phyloP scores from a whole-genome alignment of 2,113 vertebrate genomes.

The Corvus cornix region DNA sequence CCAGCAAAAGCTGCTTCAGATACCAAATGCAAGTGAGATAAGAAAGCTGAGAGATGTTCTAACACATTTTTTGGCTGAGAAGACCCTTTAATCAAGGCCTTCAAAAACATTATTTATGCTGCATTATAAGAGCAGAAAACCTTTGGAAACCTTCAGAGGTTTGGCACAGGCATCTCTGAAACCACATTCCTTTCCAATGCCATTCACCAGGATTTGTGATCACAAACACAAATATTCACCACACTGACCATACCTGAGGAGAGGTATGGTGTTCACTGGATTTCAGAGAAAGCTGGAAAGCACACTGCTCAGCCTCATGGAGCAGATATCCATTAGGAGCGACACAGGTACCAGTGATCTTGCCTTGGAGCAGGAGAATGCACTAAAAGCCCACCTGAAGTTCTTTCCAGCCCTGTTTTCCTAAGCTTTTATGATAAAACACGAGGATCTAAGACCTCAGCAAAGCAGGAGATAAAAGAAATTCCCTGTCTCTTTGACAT shows the following conservation, averaged over 20 bases:
- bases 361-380: conserved; percentile 5
- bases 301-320: not conserved
- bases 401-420: not conserved
- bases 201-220: not conserved
- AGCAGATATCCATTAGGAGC: not conserved
- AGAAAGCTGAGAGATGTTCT: not conserved
- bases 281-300: not conserved
- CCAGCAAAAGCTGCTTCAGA: not conserved
- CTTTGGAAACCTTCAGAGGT: not conserved
- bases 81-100: not conserved
- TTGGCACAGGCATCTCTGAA: not conserved
- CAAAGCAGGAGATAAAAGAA: conserved; percentile 11
- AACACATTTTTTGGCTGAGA: not conserved
- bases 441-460: conserved; percentile 15
- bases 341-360: not conserved
- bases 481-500: not conserved
- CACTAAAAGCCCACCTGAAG: not conserved
- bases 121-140: not conserved
- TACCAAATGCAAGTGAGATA: not conserved
- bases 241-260: not conserved
- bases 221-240: not conserved
- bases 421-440: not conserved
- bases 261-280: not conserved
- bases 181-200: not conserved
- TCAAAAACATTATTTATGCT: not conserved